phyloP scores from a whole-genome alignment of 1,140 invertebrate species.

The Pseudomyrmex sp. region DNA sequence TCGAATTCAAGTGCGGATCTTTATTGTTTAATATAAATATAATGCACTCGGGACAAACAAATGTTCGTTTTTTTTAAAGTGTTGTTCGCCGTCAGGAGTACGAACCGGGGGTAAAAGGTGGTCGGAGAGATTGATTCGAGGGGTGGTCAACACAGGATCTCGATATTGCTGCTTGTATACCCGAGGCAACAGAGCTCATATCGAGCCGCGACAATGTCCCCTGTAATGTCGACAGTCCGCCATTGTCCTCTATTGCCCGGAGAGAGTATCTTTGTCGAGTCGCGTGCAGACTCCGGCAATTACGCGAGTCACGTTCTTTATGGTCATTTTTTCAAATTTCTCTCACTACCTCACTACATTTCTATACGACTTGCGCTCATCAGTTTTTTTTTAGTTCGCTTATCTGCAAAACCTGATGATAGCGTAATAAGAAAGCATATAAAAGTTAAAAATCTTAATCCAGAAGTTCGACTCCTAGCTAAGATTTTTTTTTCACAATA shows the following conservation, averaged over 20 bases:
- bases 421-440: background rate
- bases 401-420: too few relatives aligned
- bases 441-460: too few relatives aligned
- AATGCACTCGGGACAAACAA: slow-evolving; percentile 6
- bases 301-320: slow-evolving; percentile 31
- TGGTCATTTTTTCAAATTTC: too few relatives aligned
- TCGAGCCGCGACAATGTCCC: slow-evolving; percentile 75
- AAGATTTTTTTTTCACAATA: too few relatives aligned
- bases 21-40: background rate
- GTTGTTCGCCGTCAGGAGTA: slow-evolving; percentile 34
- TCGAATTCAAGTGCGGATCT: background rate
- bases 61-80: slow-evolving; percentile 21
- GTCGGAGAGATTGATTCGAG: background rate
- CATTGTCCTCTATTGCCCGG: slow-evolving; percentile 73
- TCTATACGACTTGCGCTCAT: background rate
- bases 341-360: background rate
- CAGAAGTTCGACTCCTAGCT: too few relatives aligned
- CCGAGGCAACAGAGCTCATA: slow-evolving; percentile 76
- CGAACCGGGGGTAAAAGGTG: slow-evolving; percentile 16
- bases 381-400: background rate
- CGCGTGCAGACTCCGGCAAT: slow-evolving; percentile 70
- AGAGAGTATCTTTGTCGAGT: slow-evolving; percentile 67
- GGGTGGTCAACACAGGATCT: slow-evolving; percentile 42
- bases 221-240: slow-evolving; percentile 75
- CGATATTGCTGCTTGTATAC: slow-evolving; percentile 78